phyloP scores from a whole-genome alignment of 2,888 invertebrate species.

The Tenthredo distinguenda region DNA sequence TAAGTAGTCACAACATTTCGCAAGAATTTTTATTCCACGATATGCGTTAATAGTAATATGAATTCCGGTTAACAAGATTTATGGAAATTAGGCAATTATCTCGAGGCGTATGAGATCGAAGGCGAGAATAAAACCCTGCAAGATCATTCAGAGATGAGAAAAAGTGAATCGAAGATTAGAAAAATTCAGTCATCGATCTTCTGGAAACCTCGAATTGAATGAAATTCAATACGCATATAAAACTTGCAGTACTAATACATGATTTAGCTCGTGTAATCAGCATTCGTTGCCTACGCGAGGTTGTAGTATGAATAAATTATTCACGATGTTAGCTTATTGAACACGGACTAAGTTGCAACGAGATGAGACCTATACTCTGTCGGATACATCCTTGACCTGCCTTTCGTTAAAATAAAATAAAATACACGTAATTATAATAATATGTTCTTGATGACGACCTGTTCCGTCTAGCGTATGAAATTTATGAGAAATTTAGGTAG shows the following conservation, averaged over 20 bases:
- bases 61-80: not conserved
- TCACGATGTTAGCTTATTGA: not conserved
- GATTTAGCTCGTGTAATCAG: not conserved
- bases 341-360: not conserved
- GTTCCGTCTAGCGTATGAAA: not conserved
- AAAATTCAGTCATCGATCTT: not conserved
- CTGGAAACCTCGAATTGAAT: not conserved
- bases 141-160: not conserved
- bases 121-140: not conserved
- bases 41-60: not conserved
- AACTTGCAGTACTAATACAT: not conserved
- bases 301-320: slow-evolving; percentile 16
- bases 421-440: not conserved
- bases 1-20: not conserved
- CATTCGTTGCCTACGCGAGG: not conserved
- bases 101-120: not conserved
- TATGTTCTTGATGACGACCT: slow-evolving; percentile 22
- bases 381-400: slow-evolving; percentile 56
- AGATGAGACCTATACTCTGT: slow-evolving; percentile 7
- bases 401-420: slow-evolving; percentile 53
- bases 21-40: not conserved
- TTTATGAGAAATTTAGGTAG: not conserved
- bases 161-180: not conserved
- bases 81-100: slow-evolving; percentile 20
- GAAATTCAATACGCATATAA: not conserved